Base-by-base conservation (phyloP, 2,113 vertebrate genomes). In the Epinephelus fuscoguttatus region DNA sequence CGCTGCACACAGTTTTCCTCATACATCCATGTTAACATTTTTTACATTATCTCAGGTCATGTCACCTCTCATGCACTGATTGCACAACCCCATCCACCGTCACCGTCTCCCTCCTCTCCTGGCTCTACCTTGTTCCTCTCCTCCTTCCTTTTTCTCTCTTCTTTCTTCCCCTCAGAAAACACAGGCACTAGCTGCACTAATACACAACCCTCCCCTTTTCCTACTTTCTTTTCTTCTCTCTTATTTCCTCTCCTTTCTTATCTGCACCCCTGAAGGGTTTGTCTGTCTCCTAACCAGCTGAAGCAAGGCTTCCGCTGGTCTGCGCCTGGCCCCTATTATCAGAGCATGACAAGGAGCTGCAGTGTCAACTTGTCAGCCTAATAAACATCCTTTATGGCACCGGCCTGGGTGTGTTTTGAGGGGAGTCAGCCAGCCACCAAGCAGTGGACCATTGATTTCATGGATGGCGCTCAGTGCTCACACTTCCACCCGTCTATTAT, bases 331-430 rank as follows among this genome's bases (percentile, higher is more conserved):
- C 89, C 89, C 82, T 90, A 94, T 95, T 94, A 94, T 94, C 86
- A 88, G 79, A 92, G 88, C 84, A 87, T 92, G 88, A 94, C 93
- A 95, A 93, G 93, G 85, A 85, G 88, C 78, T 66, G 90, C 88
- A 94, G 84, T 94, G 92, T 92, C 81, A 84, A 88, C 88, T 92
- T 93, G 88, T 94, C 93, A 93, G 81, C 60, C 89, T 91, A 91
- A 95, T 94, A 95, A 93, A 94, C 89, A 92, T 88, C 90, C 92
- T 94, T 94, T 94, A 94, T 95, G 83, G 88, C 71, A 67, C 78
- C 90, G 75, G 70, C 80, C 82, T 82, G 76, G 88, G 78, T 89
- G 88, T 90, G 78, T 90, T 88, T 94, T 86, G 84, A 89, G 74
- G 63, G 60, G 76, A 90, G 80, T 78, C 84, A 88, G 78, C 78